Base-by-base conservation (phyloP, 2,888 invertebrate species). In the Mylabris sibirica region DNA sequence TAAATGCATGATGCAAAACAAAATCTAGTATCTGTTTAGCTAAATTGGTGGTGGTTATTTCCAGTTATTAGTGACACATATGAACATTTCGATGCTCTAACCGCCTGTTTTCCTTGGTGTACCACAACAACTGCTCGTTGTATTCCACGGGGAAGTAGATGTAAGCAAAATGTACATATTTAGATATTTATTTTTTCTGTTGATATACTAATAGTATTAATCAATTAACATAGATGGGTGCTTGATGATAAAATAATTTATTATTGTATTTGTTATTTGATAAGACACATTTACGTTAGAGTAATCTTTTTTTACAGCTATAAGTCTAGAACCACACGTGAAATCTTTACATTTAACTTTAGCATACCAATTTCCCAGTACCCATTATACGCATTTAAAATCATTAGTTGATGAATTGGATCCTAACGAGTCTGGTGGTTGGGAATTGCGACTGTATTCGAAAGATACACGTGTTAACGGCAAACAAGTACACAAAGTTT, bases 361-460 rank as follows among this genome's bases (percentile, higher is more conserved):
- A 80, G 96, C 96, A 20, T 96, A 96, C 86, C 94, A 95, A 84
- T 97, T 96, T 84, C 90, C 92, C 14, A 88, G 89, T 77, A 87
- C 88, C 22, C 90, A 92, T 64, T 95, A 90, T 79, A 89, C 91
- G 70, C 86, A 89, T 65, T 87, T 97, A 63, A 92, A 93, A 84
- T 85, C 86, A 17, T 86, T 96, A 75, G 93, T 93, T 30, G 91
- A 93, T 77, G 89, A 89, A 64, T 86, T 97, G 74, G 90, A 92
- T 78, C 88, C 91, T 0, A 86, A 87, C 63, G 88, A 89, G 59
- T 88, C 89, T 53, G 89, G 90, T 26, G 89, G 88, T 78, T 97
- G 97, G 97, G 95, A 97, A 84, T 84, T 97, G 59, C 88, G 95
- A 66, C 86, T 97, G 5, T 97, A 96, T 84, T 97, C 97, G 0